Evolutionary conservation across 2,888 invertebrate species (phyloP).

Genomic region (Diloba caeruleocephala): DNA sequence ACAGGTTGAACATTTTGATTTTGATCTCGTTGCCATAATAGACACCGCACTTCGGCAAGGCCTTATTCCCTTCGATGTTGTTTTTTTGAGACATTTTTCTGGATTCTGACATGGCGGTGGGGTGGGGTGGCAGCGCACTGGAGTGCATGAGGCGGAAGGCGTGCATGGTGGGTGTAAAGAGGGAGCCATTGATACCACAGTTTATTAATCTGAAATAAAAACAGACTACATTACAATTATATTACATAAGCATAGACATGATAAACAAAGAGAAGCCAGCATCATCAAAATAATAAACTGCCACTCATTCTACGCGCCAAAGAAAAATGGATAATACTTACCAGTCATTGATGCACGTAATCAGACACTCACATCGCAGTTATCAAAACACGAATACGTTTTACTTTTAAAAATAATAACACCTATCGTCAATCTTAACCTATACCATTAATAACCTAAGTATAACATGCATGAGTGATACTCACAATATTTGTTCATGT

Average conservation of each 20-base stretch:
- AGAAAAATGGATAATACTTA: conserved; percentile 51
- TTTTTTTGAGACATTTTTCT: conserved; percentile 74
- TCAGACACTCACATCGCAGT: conserved; percentile 19
- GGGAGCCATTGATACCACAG: conserved; percentile 68
- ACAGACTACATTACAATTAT: neutral
- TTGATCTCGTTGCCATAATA: conserved; percentile 75
- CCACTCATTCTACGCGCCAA: conserved; percentile 64
- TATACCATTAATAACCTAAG: conserved; percentile 13
- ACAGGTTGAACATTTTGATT: conserved; percentile 68
- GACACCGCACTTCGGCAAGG: conserved; percentile 81
- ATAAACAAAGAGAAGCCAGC: conserved; percentile 66
- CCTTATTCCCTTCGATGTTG: conserved; percentile 67
- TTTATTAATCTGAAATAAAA: conserved; percentile 65
- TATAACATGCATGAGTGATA: conserved; percentile 60
- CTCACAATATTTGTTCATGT: conserved; percentile 79
- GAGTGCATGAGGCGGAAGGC: conserved; percentile 76
- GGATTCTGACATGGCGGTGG: conserved; percentile 77
- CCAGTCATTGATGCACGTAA: conserved; percentile 35
- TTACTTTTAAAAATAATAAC: conserved; percentile 1
- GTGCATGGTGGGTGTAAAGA: conserved; percentile 80
- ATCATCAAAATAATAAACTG: conserved; percentile 59
- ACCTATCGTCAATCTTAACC: conserved; percentile 8
- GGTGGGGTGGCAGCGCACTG: conserved; percentile 77
- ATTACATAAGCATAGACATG: conserved; percentile 4
- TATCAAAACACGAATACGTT: conserved; percentile 14